Evolutionary conservation across 2,797 vertebrate genomes (phyloP).

Genomic region (Argya squamiceps): DNA sequence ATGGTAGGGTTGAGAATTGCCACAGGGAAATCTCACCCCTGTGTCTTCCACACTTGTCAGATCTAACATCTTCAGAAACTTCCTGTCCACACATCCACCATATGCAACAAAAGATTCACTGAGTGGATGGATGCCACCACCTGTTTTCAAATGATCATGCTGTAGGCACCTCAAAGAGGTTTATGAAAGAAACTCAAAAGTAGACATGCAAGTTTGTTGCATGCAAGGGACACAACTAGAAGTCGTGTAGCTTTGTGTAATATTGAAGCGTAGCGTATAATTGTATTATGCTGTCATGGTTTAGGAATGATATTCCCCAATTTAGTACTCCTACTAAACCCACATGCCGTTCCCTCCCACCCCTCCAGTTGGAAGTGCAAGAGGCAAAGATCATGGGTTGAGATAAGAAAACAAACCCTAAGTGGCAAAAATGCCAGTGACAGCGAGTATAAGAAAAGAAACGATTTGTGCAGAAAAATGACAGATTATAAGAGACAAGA

Average conservation of each 20-base stretch:
- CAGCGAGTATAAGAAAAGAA: background rate
- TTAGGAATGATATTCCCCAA: background rate
- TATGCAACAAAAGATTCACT: background rate
- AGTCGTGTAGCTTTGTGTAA: accelerated
- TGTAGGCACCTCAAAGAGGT: background rate
- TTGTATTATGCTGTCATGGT: background rate
- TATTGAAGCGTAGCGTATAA: background rate
- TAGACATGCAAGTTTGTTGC: background rate
- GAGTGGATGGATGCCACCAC: background rate
- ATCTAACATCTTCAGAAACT: background rate
- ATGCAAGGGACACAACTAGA: background rate
- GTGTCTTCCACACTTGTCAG: background rate
- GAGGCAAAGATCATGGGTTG: background rate
- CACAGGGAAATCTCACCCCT: background rate
- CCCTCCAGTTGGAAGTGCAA: accelerated
- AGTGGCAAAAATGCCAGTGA: background rate
- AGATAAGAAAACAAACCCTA: background rate
- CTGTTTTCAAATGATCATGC: background rate
- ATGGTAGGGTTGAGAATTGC: background rate
- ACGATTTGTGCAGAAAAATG: accelerated
- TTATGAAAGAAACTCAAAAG: background rate
- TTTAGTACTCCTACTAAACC: background rate
- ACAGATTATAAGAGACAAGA: background rate
- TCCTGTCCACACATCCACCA: background rate
- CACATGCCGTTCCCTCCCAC: accelerated